Base-by-base conservation (phyloP, 2,888 invertebrate species). In the Andrena fulva region DNA sequence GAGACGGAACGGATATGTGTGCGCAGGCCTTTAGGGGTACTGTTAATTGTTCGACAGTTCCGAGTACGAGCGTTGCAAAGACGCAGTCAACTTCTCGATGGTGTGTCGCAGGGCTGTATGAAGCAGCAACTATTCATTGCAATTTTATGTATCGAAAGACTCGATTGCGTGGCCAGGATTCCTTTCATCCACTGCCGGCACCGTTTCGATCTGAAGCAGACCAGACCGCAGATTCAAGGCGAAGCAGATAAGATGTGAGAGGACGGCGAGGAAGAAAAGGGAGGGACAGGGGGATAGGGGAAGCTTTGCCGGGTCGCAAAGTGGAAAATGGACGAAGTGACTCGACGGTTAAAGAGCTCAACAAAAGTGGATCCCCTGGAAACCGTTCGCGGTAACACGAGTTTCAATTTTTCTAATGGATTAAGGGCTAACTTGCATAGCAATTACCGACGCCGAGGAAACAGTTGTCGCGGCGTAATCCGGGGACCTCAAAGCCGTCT, bases 241-340 rank as follows among this genome's bases (percentile, higher is more conserved):
- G 82, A 31, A 54, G 33, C 56, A 74, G 85, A 87, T 81, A 79
- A 79, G 85, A 77, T 62, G 78, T 16, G 27, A 12, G 33, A 31
- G 54, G n/a, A 64, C 66, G 66, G 16, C 29, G 56, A 71, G 73
- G 78, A 75, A 76, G 82, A 71, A 77, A 74, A 85, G 81, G 72
- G 70, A 72, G 68, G 67, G 52, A 60, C 74, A 69, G 63, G 67
- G 60, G 74, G 76, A 77, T 29, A 33, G 54, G 74, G 82, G 71
- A 68, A 84, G 75, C 69, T 74, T 67, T 76, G 75, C 59, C 72
- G 82, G 66, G 63, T 80, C 67, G 85, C 82, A 85, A 88, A 85
- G 83, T 87, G 87, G 88, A 83, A 85, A 88, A 87, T 88, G 88
- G 82, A 85, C 85, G 80, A 78, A 87, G 79, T 69, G 79, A 77